Percentiles rank a stretch among this genome's conserved stretches.
Evolutionary conservation across 1,140 invertebrate species (phyloP).

Genomic region (Zaprionus ornatus): DNA sequence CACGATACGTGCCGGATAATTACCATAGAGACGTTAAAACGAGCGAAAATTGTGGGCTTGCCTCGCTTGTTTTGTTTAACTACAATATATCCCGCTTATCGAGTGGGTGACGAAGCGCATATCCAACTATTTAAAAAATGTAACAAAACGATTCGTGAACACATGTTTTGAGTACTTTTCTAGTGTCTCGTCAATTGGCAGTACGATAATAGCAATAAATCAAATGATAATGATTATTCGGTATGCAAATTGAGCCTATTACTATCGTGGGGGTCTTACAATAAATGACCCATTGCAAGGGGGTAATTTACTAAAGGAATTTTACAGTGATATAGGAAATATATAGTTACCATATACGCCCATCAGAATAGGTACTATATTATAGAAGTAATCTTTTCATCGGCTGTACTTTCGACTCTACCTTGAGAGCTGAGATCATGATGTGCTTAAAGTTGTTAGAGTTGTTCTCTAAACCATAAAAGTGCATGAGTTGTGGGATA

Average conservation of each 20-base stretch:
- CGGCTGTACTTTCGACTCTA: not conserved
- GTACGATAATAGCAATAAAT: not conserved
- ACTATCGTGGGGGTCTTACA: not conserved
- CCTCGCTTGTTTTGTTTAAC: not conserved
- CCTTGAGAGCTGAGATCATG: not conserved
- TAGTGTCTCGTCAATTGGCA: not conserved
- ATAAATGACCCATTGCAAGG: not conserved
- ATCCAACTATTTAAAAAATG: not conserved
- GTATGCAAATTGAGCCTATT: slow-evolving; percentile 21
- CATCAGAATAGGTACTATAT: not conserved
- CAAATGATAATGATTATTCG: slow-evolving; percentile 3
- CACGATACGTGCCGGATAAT: not conserved
- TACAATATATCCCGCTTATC: not conserved
- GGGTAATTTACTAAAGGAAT: not conserved
- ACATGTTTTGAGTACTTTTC: not conserved
- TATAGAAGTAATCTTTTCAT: not conserved
- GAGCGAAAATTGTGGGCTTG: slow-evolving; percentile 12
- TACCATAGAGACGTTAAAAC: not conserved
- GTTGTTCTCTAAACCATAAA: not conserved
- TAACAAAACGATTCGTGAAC: not conserved
- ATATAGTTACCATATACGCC: not conserved
- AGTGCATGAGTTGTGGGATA: not conserved
- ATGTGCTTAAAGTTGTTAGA: not conserved
- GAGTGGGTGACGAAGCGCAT: not conserved
- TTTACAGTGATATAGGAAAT: not conserved